Conservation (phyloP, 1,140 invertebrate genomes). For the Notospermus geniculatus region DNA sequence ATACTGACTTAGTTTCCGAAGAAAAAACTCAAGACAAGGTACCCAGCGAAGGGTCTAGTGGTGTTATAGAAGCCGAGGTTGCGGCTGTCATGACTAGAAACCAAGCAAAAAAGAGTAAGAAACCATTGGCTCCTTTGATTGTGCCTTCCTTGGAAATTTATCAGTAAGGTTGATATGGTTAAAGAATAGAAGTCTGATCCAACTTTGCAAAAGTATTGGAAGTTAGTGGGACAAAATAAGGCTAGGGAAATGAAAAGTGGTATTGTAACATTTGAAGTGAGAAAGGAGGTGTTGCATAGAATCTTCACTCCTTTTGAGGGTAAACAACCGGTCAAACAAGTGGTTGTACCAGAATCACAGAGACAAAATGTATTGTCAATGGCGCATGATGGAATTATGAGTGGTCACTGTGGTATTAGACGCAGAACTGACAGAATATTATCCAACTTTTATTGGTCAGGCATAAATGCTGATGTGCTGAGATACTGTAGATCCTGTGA, state of each 20-base stretch:
- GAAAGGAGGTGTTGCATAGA: neutral
- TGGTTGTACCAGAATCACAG: neutral
- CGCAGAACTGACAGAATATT: constrained; percentile 15
- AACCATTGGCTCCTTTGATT: neutral
- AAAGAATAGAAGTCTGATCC: too few species aligned
- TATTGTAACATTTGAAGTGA: neutral
- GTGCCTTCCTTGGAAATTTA: neutral
- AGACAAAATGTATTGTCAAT: constrained; percentile 15
- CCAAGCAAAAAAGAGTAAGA: constrained; percentile 3
- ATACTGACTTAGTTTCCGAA: too few species aligned
- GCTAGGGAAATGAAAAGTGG: too few species aligned
- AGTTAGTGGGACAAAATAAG: neutral
- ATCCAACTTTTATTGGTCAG: constrained; percentile 28
- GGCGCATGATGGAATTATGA: constrained; percentile 22
- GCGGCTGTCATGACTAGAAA: constrained; percentile 1
- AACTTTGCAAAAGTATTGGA: neutral
- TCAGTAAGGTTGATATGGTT: too few species aligned
- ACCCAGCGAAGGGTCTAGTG: too few species aligned
- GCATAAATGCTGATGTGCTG: constrained; percentile 16
- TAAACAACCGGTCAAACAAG: constrained; percentile 7
- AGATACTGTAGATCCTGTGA: constrained; percentile 27
- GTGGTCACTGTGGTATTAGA: constrained; percentile 19
- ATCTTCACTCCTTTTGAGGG: neutral
- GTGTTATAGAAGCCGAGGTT: too few species aligned
- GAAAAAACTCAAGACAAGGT: too few species aligned